phyloP scores from a whole-genome alignment of 2,113 vertebrate genomes.

The Centropus bengalensis region DNA sequence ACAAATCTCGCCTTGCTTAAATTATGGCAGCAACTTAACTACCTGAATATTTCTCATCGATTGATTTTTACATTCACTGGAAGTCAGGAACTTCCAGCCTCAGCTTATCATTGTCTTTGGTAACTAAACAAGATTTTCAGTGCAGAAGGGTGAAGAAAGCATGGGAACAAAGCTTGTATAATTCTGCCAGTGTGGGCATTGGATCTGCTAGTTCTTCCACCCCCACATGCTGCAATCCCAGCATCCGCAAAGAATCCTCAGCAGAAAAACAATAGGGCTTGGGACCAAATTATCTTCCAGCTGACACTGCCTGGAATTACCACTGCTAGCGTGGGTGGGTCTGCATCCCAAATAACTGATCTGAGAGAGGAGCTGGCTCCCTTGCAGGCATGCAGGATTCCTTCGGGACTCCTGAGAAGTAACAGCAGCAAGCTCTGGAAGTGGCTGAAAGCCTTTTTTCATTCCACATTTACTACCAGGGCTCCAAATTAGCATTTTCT shows the following conservation, averaged over 20 bases:
- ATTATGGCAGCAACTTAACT: not conserved
- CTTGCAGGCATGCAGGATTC: not conserved
- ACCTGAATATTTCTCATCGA: not conserved
- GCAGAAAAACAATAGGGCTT: not conserved
- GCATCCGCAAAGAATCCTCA: not conserved
- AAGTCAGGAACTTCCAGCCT: not conserved
- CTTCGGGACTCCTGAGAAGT: not conserved
- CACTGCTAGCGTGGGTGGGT: not conserved
- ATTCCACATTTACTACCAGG: not conserved
- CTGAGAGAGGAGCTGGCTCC: not conserved
- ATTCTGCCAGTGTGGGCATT: not conserved
- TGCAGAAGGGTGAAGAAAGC: not conserved
- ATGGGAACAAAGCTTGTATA: not conserved
- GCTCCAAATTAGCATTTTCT: not conserved
- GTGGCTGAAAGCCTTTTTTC: slow-evolving; percentile 5
- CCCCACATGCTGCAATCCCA: not conserved
- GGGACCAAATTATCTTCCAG: slow-evolving; percentile 25
- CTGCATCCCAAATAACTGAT: not conserved
- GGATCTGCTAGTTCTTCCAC: not conserved
- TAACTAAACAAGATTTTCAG: not conserved
- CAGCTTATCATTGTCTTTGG: not conserved
- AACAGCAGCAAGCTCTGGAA: not conserved
- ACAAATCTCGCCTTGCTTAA: not conserved
- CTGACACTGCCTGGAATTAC: slow-evolving; percentile 3
- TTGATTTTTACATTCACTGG: not conserved